Evolutionary conservation across 1,140 invertebrate genomes (phyloP).

Genomic region (Formica selysi): DNA sequence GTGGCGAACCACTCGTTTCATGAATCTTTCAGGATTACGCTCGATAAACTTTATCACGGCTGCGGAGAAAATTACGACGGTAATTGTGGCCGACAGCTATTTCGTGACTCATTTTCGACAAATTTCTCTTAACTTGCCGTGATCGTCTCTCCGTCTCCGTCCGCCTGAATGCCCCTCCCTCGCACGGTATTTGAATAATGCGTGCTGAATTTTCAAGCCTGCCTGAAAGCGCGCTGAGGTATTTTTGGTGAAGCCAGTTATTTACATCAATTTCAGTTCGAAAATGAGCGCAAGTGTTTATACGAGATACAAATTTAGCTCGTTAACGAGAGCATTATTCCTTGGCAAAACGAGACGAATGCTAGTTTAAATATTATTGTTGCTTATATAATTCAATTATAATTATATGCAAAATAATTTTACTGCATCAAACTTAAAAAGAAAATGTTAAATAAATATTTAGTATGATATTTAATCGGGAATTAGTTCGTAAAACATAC

Average conservation of each 20-base stretch:
- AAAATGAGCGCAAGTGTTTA: slow-evolving; percentile 31
- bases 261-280: slow-evolving; percentile 29
- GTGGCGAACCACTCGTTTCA: slow-evolving; percentile 63
- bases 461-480: not conserved
- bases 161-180: slow-evolving; percentile 37
- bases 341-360: not conserved
- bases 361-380: not conserved
- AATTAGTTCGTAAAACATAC: not conserved
- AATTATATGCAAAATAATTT: not conserved
- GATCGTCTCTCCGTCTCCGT: slow-evolving; percentile 63
- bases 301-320: slow-evolving; percentile 34
- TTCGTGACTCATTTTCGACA: slow-evolving; percentile 67
- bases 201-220: slow-evolving; percentile 53
- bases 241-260: slow-evolving; percentile 32
- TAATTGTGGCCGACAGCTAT: slow-evolving; percentile 62
- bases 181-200: slow-evolving; percentile 54
- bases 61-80: slow-evolving; percentile 65
- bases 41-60: slow-evolving; percentile 73
- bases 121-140: slow-evolving; percentile 64
- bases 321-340: slow-evolving; percentile 1
- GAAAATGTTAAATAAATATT: not conserved
- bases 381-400: not conserved
- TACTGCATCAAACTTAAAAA: not conserved
- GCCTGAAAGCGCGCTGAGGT: slow-evolving; percentile 22
- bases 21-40: slow-evolving; percentile 70